These are phyloP conservation scores for Conistra vaccinii DNA, from an alignment of 2,888 invertebrate genomes.

Conservation along the genomic window DNA sequence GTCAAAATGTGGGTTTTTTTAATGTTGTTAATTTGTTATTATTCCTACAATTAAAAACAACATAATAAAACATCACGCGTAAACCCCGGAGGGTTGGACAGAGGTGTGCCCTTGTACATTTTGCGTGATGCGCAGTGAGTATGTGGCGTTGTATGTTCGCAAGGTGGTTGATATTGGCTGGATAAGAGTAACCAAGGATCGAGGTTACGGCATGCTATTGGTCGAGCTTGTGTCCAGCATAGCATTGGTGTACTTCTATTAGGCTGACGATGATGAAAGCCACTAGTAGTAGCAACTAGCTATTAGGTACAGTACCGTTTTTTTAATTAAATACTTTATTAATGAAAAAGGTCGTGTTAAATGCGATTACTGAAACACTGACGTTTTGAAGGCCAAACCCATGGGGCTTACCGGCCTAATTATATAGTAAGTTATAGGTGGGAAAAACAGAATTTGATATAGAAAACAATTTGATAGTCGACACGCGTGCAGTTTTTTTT, in stretches of 20 bases:
- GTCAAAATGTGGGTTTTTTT: not conserved
- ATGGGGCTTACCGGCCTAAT: not conserved
- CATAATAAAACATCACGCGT: not conserved
- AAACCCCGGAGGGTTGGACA: not conserved
- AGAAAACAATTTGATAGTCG: not conserved
- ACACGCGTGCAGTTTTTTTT: too few relatives aligned
- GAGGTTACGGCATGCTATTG: not conserved
- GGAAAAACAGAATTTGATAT: not conserved
- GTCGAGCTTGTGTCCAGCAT: not conserved
- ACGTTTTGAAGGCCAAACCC: not conserved
- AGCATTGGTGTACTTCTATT: not conserved
- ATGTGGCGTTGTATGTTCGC: not conserved
- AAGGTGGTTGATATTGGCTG: not conserved
- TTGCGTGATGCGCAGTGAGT: not conserved
- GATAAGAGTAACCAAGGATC: not conserved
- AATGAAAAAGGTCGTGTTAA: constrained; percentile 31
- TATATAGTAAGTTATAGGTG: not conserved
- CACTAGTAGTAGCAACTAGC: constrained; percentile 1
- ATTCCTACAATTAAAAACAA: not conserved
- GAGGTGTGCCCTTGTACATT: not conserved
- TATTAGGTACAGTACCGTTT: not conserved
- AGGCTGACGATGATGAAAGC: not conserved
- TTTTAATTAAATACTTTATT: not conserved
- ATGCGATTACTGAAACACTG: not conserved
- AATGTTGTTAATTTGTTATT: not conserved